Base-by-base conservation (phyloP, 2,113 vertebrate species). In the Okapia johnstoni region DNA sequence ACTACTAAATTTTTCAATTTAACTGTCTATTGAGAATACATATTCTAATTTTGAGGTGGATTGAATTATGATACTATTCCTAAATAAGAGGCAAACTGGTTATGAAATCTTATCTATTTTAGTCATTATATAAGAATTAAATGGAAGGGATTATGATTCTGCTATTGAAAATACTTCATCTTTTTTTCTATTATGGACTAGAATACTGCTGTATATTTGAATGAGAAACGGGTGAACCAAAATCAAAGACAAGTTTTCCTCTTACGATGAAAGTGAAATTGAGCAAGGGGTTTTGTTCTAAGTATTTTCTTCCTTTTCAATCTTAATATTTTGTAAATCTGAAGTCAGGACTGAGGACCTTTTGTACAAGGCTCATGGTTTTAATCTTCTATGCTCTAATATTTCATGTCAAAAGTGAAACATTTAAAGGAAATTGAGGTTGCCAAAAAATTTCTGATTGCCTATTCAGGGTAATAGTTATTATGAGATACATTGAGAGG, bases 1-100 rank as follows among this genome's bases (percentile, higher is more conserved):
- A 79, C 91, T 96, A 85, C 93, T 97, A 98, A 85, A 85, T 80
- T 88, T 98, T 98, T 97, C 95, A 97, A 98, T 97, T 96, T 94
- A 97, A 57, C 66, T 91, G 91, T 97, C 90, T 96, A 98, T 76
- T 80, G 77, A 98, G 73, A 98, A 96, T 26, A 96, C 3, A 95
- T 94, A 88, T 23, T 94, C 25, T 96, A 77, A 96, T 92, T 92
- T 63, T 77, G 54, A 97, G 55, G 88, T 85, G 6, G 12, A 96
- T 61, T 26, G 87, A 96, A 97, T 96, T 97, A 93, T 30, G 89
- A 90, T 97, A 93, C 93, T 76, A 88, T 33, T 81, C 0, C 0
- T 63, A 97, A 98, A 98, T 94, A 97, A 97, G 92, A 97, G 93
- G 52, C 1, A 88, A 14, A 84, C 14, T 50, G 26, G 50, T 97